phyloP scores from a whole-genome alignment of 2,797 vertebrate species.

The Potorous gilbertii region DNA sequence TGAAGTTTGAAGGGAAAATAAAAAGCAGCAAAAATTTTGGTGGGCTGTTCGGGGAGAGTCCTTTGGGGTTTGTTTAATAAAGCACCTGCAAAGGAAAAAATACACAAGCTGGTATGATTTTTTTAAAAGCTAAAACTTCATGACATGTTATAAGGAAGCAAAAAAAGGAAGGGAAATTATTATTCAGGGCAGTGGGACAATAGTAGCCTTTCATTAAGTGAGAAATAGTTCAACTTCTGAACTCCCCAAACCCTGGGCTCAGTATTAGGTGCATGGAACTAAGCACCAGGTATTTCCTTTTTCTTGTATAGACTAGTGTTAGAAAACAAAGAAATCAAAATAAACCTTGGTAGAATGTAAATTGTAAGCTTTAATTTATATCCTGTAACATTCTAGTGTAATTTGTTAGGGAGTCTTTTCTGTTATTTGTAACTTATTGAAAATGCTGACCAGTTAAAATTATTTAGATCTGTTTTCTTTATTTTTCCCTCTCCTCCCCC shows the following conservation, averaged over 20 bases:
- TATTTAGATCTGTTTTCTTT: not conserved
- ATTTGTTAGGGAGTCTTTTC: conserved; percentile 28
- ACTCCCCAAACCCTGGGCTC: not conserved
- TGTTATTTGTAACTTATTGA: conserved; percentile 39
- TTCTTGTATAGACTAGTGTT: conserved; percentile 20
- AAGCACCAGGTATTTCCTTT: conserved; percentile 43
- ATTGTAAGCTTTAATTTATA: conserved; percentile 40
- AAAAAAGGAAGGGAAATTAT: conserved; percentile 81
- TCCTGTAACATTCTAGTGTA: not conserved
- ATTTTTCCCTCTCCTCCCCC: not conserved
- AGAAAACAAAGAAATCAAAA: not conserved
- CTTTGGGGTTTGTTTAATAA: conserved; percentile 41
- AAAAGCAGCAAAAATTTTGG: conserved; percentile 3
- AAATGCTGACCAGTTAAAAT: conserved; percentile 15
- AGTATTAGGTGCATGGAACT: not conserved
- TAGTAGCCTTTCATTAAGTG: conserved; percentile 81
- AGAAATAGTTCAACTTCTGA: conserved; percentile 73
- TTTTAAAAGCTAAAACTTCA: conserved; percentile 53
- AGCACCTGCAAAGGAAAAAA: conserved; percentile 16
- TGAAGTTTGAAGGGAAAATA: conserved; percentile 6
- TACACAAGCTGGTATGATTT: conserved; percentile 12
- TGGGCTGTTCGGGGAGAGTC: not conserved
- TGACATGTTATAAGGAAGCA: conserved; percentile 79
- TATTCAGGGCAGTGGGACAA: conserved; percentile 76
- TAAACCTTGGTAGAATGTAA: not conserved